Percentiles rank a stretch among this genome's conserved stretches.
phyloP scores from a whole-genome alignment of 2,797 vertebrate genomes.

The Enteromius unitaeniatus region DNA sequence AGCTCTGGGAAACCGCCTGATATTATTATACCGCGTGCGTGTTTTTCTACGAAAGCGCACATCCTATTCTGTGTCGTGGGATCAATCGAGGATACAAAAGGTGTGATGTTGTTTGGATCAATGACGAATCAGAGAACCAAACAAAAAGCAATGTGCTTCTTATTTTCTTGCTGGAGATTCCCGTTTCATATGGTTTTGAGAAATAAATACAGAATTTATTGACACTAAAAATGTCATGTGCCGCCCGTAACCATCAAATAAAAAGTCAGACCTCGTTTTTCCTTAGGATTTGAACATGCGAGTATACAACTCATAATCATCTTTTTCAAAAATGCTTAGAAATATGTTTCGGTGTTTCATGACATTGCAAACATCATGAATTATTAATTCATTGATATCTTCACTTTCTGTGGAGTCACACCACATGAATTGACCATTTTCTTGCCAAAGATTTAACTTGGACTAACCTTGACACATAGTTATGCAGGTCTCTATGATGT shows the following conservation, averaged over 20 bases:
- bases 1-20: slow-evolving; percentile 15
- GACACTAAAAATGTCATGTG: neutral
- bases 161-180: neutral
- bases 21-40: neutral
- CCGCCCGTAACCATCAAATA: neutral
- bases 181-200: neutral
- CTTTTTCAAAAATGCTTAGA: no score
- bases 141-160: neutral
- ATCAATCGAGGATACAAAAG: neutral
- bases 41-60: neutral
- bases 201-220: neutral
- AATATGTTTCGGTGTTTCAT: no score
- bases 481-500: neutral
- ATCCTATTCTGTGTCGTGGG: neutral
- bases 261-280: neutral
- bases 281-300: neutral
- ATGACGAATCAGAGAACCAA: neutral
- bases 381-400: neutral
- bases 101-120: neutral
- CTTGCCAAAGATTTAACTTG: neutral
- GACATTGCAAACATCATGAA: neutral
- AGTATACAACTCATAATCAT: neutral
- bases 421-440: neutral
- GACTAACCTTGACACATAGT: neutral
- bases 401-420: neutral